Base-by-base conservation (phyloP, 30 jellyfish, hydroid and myxozoan species). In the Pseudorhiza aurosa region DNA sequence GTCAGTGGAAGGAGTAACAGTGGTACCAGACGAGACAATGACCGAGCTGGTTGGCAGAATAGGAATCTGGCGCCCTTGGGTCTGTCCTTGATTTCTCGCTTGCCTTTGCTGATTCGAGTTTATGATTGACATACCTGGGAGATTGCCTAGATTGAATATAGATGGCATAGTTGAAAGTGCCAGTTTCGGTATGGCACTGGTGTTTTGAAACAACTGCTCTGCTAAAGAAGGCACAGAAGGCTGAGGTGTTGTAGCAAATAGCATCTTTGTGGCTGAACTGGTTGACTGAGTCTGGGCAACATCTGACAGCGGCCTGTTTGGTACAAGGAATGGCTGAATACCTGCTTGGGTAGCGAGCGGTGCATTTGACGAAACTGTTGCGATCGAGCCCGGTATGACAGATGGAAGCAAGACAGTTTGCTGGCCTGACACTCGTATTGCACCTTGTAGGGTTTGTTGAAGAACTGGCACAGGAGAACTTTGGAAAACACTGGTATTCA, bases 201-300 rank as follows among this genome's bases (percentile, higher is more conserved):
- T 6, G 39, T 62, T 77, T 74, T 77, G 89, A 53, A 77, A 77
- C 65, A 77, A 58, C 56, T 77, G 89, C 72, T 77, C 89, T 21
- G 89, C 51, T 40, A 77, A 55, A n/a, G 89, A 56, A 3, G 89
- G 89, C 10, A 77, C 82, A 31, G 81, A 60, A 10, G 80, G 51
- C 57, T 77, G 89, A 11, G 80, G 62, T 18, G 25, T 45, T 22
- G 89, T 77, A 8, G 83, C n/a, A 31, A 60, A 77, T n/a, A 65
- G 32, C 11, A 62, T 77, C 42, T 77, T 74, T 28, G 85, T 37
- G 9, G 74, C 46, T 8, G 88, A 31, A 27, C 64, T 28, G 1
- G 88, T 22, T 11, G 79, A 59, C 31, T 42, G 74, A 7, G 74
- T 10, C n/a, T n/a, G n/a, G 9, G 28, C 46, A 9, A 53, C 36